Base-by-base conservation (phyloP, 2,888 invertebrate species). In the Erebia epiphron region DNA sequence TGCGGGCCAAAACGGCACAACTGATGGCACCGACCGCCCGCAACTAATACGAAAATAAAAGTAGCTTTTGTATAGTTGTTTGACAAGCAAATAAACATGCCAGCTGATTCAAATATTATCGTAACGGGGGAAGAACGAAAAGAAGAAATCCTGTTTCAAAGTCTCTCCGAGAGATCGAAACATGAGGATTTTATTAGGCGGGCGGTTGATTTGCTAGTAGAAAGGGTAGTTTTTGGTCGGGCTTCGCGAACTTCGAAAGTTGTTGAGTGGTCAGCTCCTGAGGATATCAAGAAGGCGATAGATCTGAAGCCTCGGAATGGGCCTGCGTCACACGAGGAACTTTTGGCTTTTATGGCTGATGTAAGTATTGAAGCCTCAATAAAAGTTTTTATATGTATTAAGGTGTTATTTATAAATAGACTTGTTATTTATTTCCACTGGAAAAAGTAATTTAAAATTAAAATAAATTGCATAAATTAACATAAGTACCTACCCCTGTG, bases 221-320 rank as follows among this genome's bases (percentile, higher is more conserved):
- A 96, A 74, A 94, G 96, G 70, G 97, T 97, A 5, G 95, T 97
- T 13, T 97, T 97, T 79, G 95, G 96, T 80, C 96, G 96, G 65
- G 95, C 96, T 0, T 94, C 94, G 75, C 94, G 97, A 71, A 93
- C 94, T 9, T 94, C 95, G 67, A 96, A 96, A 84, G 98, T 98
- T 5, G 94, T 97, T 66, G 96, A 98, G 78, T 98, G 98, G 96
- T 94, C 95, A 73, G 94, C 95, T 60, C 98, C 98, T 0, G 94
- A 95, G 43, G 95, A 96, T 63, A 91, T 98, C 69, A 94, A 94
- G 76, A 89, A 94, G 67, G 89, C 95, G 0, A 94, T 97, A 67
- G 96, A 97, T 82, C 93, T 97, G 79, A 89, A 94, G 68, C 90
- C 97, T 5, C 91, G 94, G 26, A 87, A 94, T 11, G 87, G 93